Conservation (phyloP, 2,888 invertebrate genomes). For the Poecilobothrus nobilitatus region DNA sequence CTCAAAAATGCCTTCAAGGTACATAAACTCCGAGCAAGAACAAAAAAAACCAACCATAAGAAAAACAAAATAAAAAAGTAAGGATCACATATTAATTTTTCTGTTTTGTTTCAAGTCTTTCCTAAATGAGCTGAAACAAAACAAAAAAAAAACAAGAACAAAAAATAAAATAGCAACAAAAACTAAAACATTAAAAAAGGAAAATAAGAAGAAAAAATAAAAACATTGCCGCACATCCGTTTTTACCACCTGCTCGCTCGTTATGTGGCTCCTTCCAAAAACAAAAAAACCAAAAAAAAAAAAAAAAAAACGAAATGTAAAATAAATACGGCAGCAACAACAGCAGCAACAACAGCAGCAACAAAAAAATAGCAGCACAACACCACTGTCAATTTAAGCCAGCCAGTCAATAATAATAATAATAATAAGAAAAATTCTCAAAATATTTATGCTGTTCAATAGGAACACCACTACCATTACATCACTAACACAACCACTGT, state of each 20-base stretch:
- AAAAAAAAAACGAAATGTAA: no score
- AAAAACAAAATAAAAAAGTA: not conserved
- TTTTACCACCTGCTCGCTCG: slow-evolving; percentile 12
- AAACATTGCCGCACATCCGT: slow-evolving; percentile 12
- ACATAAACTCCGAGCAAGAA: not conserved
- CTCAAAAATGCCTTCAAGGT: slow-evolving; percentile 1
- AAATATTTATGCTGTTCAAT: not conserved
- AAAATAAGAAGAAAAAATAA: not conserved
- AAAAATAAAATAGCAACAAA: not conserved
- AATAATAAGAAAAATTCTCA: not conserved
- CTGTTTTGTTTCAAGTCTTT: no score
- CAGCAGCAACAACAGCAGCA: not conserved
- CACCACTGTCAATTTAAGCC: not conserved
- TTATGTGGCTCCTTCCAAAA: slow-evolving; percentile 6
- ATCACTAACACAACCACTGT: not conserved
- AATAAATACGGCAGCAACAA: not conserved
- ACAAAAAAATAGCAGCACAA: not conserved
- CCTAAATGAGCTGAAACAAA: not conserved
- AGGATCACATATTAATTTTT: not conserved
- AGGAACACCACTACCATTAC: not conserved
- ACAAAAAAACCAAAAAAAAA: not conserved
- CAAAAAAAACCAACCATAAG: not conserved
- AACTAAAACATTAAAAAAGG: not conserved
- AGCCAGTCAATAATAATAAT: not conserved
- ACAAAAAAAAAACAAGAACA: not conserved